Evolutionary conservation across 1,140 invertebrate species (phyloP).

Genomic region (Oreohelix idahoensis): DNA sequence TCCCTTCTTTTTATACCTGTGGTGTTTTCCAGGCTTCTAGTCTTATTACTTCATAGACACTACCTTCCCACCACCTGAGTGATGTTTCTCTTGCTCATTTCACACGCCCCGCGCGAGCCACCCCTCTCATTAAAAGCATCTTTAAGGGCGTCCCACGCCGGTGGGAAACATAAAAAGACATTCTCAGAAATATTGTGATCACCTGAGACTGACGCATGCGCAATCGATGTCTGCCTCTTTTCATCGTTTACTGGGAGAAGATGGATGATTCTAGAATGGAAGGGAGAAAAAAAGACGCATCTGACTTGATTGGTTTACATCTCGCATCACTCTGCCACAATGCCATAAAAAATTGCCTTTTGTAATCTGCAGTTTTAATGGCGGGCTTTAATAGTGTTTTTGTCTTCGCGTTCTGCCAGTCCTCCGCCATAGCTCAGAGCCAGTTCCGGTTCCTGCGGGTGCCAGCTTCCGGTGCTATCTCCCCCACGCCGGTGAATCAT

Average conservation of each 20-base stretch:
- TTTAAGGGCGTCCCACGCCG: conserved; percentile 16
- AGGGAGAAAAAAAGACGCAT: conserved; percentile 1
- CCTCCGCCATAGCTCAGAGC: conserved; percentile 26
- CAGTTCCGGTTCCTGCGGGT: conserved; percentile 29
- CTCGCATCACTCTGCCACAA: conserved; percentile 16
- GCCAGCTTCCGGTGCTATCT: conserved; percentile 27
- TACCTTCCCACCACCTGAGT: neutral
- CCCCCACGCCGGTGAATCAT: conserved; percentile 26
- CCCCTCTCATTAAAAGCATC: neutral
- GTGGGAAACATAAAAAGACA: conserved; percentile 8
- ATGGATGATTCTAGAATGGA: conserved; percentile 17
- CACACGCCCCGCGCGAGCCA: conserved; percentile 22
- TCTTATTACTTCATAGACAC: neutral
- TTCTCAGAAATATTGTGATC: neutral
- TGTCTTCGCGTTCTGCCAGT: conserved; percentile 18
- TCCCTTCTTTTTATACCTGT: neutral
- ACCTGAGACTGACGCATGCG: conserved; percentile 34
- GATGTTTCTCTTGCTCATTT: neutral
- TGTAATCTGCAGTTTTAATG: conserved; percentile 19
- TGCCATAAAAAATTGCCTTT: neutral
- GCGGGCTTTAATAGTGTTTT: conserved; percentile 20
- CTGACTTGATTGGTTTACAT: conserved; percentile 24
- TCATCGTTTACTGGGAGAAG: neutral
- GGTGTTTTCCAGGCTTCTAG: neutral
- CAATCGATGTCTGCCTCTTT: conserved; percentile 25